Base-by-base conservation (phyloP, 2,888 invertebrate genomes). In the Tromatobia lineatoria region DNA sequence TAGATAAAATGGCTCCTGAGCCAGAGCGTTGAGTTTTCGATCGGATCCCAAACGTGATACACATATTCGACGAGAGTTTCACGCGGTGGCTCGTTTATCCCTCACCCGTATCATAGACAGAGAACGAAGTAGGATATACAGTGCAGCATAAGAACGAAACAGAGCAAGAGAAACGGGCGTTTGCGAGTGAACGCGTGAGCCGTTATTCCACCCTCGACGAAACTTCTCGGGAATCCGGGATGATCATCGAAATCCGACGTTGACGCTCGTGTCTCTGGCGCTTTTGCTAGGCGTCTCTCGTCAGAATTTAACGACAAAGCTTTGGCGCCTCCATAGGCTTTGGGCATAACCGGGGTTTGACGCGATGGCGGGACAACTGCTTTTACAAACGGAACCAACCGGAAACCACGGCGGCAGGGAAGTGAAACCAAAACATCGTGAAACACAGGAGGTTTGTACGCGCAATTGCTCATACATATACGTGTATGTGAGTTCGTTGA, bases 31-130 rank as follows among this genome's bases (percentile, higher is more conserved):
- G 83, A 82, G 85, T 85, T 87, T 85, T 85, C 86, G 85, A 87
- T 87, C 82, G 76, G 59, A 84, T 81, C 80, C 80, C 71, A 82
- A 86, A 87, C 87, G 87, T 87, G 87, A 87, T 85, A 81, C 80
- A 85, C 87, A 87, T 87, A 86, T 84, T 59, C 38, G 80, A 86
- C 78, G 83, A 82, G 77, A 80, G 61, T 80, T 70, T 70, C 52
- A 69, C 50, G 76, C 57, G 61, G 64, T 75, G 20, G 45, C 69
- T 57, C 83, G 79, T 83, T 87, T 85, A 87, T 86, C 84, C 78
- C 74, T 74, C 79, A 47, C 76, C 23, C 78, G 20, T 23, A 52
- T n/a, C 20, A 6, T 23, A 18, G 79, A 66, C 47, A 66, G 50
- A 29, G 47, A 71, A 3, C 13, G 15, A 57, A 11, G 0, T 11